Evolutionary conservation across 2,888 invertebrate genomes (phyloP).

Genomic region (Hesperia comma): DNA sequence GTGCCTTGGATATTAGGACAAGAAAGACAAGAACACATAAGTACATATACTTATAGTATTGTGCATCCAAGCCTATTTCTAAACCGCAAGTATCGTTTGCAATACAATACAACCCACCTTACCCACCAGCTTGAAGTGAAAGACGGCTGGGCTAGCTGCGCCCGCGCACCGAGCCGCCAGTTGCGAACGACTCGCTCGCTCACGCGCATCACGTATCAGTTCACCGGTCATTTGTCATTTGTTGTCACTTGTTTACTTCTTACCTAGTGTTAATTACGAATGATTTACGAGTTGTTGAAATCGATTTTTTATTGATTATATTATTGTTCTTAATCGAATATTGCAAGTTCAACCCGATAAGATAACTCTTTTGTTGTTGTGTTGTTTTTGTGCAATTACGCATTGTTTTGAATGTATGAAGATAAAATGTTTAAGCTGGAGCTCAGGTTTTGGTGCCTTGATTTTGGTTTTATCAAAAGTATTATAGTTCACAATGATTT

Average conservation of each 20-base stretch:
- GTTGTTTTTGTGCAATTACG: not conserved
- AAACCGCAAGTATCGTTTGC: constrained; percentile 15
- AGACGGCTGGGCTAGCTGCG: constrained; percentile 57
- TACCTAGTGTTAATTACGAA: constrained; percentile 1
- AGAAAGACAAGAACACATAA: too few relatives aligned
- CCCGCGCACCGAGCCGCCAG: constrained; percentile 55
- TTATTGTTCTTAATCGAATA: too few relatives aligned
- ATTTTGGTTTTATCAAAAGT: too few relatives aligned
- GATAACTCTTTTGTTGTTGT: not conserved
- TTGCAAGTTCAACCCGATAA: not conserved
- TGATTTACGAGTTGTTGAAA: constrained; percentile 6
- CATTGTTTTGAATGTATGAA: not conserved
- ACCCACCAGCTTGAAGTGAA: constrained; percentile 61
- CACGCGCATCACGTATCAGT: constrained; percentile 56
- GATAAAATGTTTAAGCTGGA: too few relatives aligned
- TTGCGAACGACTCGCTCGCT: constrained; percentile 68
- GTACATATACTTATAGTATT: not conserved
- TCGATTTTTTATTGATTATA: not conserved
- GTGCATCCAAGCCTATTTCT: constrained; percentile 14
- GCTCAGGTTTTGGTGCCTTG: too few relatives aligned
- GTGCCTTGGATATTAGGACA: too few relatives aligned
- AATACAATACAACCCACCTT: constrained; percentile 27
- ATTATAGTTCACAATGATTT: too few relatives aligned
- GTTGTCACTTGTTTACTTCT: constrained; percentile 17
- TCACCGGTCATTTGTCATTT: constrained; percentile 33